Base-by-base conservation (phyloP, 2,113 vertebrate genomes). In the Neomonachus schauinslandi region DNA sequence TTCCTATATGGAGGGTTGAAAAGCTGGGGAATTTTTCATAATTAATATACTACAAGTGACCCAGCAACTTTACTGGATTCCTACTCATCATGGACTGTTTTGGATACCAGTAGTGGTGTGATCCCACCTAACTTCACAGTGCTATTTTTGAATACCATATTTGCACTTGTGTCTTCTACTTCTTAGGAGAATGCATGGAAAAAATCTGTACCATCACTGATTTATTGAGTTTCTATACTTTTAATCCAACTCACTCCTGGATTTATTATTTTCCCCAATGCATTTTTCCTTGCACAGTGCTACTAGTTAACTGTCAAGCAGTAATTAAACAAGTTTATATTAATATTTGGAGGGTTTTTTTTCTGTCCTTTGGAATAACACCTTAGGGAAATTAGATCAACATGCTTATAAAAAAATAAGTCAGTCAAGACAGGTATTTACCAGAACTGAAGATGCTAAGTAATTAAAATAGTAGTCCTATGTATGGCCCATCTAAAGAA, bases 301-400 rank as follows among this genome's bases (percentile, higher is more conserved):
- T 59, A 39, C n/a, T 42, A 5, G 39, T 53, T 90, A 61, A 49
- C 55, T 89, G 79, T 86, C 95, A 97, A 80, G 53, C 49, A 93
- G 7, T 86, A 95, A 97, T 95, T 95, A 96, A 86, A 89, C 31
- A 83, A 33, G 46, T 76, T 85, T 93, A 89, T 83, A 83, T 89
- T 92, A 83, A 95, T 95, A 95, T 94, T 95, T 93, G 22, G 72
- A 80, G 11, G 16, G 0, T 4, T 81, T 53, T 61, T 9, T 16
- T 65, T 21, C 46, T 26, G 24, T 81, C n/a, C 53, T 57, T 57
- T 88, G 69, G 57, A 90, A 81, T 4, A 79, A 21, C 11, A n/a
- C 83, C 83, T 80, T 57, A 88, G 90, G 69, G 87, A 96, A 87
- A 92, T 96, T 85, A 95, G 31, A 97, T 97, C 87, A 95, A 89